Conservation (phyloP, 2,888 invertebrate species). For the Nesidiocoris tenuis region DNA sequence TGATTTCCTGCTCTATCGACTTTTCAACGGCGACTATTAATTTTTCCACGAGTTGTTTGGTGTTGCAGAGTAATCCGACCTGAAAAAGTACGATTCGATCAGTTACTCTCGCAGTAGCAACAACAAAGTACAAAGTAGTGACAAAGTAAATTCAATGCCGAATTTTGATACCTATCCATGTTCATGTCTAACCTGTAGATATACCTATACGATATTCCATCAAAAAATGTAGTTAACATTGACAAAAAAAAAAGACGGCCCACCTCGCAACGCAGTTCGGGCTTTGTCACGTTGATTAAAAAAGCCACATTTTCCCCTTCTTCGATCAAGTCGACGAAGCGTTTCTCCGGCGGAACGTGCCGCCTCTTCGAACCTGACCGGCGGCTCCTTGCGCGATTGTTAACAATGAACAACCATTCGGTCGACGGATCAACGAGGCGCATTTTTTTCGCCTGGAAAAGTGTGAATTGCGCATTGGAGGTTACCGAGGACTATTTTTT, state of each 20-base stretch:
- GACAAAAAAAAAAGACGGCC: too few species aligned
- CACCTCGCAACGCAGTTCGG: conserved; percentile 30
- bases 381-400: conserved; percentile 59
- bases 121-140: too few species aligned
- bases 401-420: conserved; percentile 79
- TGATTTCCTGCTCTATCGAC: conserved; percentile 68
- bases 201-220: too few species aligned
- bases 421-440: conserved; percentile 69
- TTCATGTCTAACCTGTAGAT: too few species aligned
- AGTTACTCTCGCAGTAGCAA: too few species aligned
- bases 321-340: conserved; percentile 55
- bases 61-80: conserved; percentile 65
- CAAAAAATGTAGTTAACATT: too few species aligned
- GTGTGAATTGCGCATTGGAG: too few species aligned
- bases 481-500: too few species aligned
- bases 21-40: conserved; percentile 69
- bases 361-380: conserved; percentile 54
- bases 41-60: conserved; percentile 66
- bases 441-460: conserved; percentile 61
- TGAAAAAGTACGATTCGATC: too few species aligned
- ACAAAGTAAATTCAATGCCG: not conserved
- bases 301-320: conserved; percentile 83
- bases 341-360: not conserved
- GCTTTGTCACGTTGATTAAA: conserved; percentile 43
- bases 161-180: not conserved